Percentiles rank a stretch among this genome's conserved stretches.
These are phyloP conservation scores for Polypterus senegalus DNA, from an alignment of 2,113 vertebrate species.

Conservation along the genomic window DNA sequence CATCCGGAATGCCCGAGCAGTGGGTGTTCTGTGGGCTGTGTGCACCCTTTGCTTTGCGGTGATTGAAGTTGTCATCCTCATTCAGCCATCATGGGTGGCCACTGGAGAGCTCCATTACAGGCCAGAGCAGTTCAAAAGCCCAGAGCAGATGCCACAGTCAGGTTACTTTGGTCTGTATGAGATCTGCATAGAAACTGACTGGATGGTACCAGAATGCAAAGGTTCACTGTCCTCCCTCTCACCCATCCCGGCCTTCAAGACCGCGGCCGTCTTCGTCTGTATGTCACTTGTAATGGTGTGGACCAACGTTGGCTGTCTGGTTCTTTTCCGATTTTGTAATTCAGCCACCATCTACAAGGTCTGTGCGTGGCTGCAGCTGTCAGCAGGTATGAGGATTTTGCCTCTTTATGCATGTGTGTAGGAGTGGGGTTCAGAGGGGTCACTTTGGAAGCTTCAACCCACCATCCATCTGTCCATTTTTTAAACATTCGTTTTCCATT, in stretches of 20 bases:
- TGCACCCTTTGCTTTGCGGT: slow-evolving; percentile 63
- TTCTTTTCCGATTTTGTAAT: slow-evolving; percentile 62
- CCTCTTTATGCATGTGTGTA: background rate
- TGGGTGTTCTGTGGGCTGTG: slow-evolving; percentile 62
- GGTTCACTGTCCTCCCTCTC: slow-evolving; percentile 50
- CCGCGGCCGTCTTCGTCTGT: slow-evolving; percentile 56
- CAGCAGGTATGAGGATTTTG: slow-evolving; percentile 40
- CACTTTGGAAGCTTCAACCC: too few species aligned
- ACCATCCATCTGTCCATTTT: too few species aligned
- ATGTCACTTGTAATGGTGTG: slow-evolving; percentile 58
- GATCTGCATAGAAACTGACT: slow-evolving; percentile 55
- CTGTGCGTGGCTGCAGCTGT: slow-evolving; percentile 67
- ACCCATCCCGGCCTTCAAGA: slow-evolving; percentile 62
- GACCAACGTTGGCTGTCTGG: slow-evolving; percentile 55
- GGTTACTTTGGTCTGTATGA: slow-evolving; percentile 63
- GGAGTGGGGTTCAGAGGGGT: too few species aligned
- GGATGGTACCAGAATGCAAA: slow-evolving; percentile 49
- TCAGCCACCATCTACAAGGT: slow-evolving; percentile 65
- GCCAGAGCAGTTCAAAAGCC: slow-evolving; percentile 2
- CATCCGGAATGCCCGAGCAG: slow-evolving; percentile 53
- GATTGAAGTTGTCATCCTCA: slow-evolving; percentile 60
- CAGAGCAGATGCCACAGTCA: slow-evolving; percentile 22
- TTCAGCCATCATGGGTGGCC: slow-evolving; percentile 64
- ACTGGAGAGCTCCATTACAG: slow-evolving; percentile 29
- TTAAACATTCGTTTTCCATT: too few species aligned